These are phyloP conservation scores for Phrynocephalus guinanensis DNA, from an alignment of 2,797 vertebrate species.

Conservation along the genomic window DNA sequence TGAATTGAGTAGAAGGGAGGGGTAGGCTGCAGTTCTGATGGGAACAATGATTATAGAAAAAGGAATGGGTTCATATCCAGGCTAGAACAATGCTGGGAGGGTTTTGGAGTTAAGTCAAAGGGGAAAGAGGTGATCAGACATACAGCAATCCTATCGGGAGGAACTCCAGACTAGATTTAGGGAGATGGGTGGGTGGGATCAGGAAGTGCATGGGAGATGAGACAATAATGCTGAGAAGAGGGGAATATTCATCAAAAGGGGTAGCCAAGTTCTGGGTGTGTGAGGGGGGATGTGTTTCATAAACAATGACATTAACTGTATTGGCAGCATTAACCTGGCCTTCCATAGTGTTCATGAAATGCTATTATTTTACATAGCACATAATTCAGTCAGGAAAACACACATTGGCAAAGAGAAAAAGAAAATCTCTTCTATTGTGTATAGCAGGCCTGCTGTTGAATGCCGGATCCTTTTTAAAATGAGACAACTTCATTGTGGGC, in stretches of 20 bases:
- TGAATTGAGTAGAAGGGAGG: conserved; percentile 44
- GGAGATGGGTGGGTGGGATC: conserved; percentile 28
- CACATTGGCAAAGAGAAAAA: conserved; percentile 21
- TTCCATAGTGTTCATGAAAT: conserved; percentile 47
- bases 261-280: conserved; percentile 71
- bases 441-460: neutral
- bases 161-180: conserved; percentile 27
- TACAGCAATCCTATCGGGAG: conserved; percentile 58
- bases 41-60: conserved; percentile 53
- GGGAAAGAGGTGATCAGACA: conserved; percentile 40
- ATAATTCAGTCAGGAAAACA: conserved; percentile 42
- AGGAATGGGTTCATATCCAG: conserved; percentile 24
- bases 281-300: conserved; percentile 60
- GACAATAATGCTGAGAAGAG: conserved; percentile 63
- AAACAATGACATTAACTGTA: conserved; percentile 72
- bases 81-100: conserved; percentile 71
- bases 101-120: conserved; percentile 41
- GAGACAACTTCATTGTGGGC: neutral
- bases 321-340: conserved; percentile 57
- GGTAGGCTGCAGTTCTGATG: conserved; percentile 13
- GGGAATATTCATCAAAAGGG: conserved; percentile 57
- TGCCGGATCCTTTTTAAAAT: neutral
- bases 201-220: conserved; percentile 62
- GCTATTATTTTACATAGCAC: conserved; percentile 39
- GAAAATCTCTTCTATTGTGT: neutral